These are phyloP conservation scores for Metacarcinus magister DNA, from an alignment of 2,888 invertebrate genomes.

Conservation along the genomic window DNA sequence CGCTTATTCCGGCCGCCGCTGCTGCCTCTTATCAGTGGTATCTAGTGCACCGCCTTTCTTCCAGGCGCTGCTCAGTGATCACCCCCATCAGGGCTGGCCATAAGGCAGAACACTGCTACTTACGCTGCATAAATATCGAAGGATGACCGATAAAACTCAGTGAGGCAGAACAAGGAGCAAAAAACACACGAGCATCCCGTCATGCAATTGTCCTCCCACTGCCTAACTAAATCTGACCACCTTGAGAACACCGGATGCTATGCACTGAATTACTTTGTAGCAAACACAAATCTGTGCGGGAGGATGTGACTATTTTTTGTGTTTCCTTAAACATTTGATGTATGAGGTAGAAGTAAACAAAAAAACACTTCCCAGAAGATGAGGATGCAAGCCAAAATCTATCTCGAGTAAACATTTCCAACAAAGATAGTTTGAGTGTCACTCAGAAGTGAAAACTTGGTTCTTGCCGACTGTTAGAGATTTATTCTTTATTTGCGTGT, in stretches of 20 bases:
- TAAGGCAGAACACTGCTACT: conserved; percentile 42
- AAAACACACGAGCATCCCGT: neutral
- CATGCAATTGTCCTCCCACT: neutral
- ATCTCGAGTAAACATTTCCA: neutral
- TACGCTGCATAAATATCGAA: conserved; percentile 50
- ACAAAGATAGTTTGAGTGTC: neutral
- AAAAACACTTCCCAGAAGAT: neutral
- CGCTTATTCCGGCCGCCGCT: conserved; percentile 2
- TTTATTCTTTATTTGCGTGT: conserved; percentile 12
- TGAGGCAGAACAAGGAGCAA: conserved; percentile 56
- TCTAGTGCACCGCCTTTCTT: neutral
- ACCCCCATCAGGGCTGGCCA: conserved; percentile 10
- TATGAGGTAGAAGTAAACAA: neutral
- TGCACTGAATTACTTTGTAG: neutral
- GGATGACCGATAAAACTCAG: conserved; percentile 51
- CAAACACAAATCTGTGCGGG: neutral
- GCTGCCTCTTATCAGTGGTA: conserved; percentile 52
- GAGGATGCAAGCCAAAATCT: neutral
- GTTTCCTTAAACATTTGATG: neutral
- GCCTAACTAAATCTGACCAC: neutral
- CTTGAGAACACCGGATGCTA: neutral
- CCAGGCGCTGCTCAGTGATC: conserved; percentile 27
- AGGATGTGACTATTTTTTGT: neutral
- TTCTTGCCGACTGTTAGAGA: neutral
- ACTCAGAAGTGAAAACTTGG: neutral